Evolutionary conservation across 1,140 invertebrate genomes (phyloP).

Genomic region (Ostrea denselamellosa): DNA sequence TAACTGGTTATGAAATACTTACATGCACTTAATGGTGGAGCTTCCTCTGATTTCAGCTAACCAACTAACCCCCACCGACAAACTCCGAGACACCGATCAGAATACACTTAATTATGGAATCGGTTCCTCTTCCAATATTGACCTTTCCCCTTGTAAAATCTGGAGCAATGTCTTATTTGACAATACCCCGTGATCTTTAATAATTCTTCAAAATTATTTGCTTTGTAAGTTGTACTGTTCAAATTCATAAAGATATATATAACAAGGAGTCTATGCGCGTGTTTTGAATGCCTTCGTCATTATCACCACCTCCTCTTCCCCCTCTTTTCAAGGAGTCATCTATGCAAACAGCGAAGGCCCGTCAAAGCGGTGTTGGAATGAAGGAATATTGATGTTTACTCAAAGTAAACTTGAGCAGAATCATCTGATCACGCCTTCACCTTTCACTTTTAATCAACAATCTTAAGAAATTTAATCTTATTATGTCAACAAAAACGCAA

Average conservation of each 20-base stretch:
- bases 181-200: neutral
- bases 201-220: neutral
- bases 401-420: neutral
- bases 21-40: neutral
- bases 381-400: conserved; percentile 5
- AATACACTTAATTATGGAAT: neutral
- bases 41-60: neutral
- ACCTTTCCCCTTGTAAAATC: conserved; percentile 8
- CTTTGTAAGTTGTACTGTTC: neutral
- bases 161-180: neutral
- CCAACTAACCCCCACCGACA: neutral
- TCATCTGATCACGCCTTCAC: neutral
- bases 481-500: neutral
- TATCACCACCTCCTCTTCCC: neutral
- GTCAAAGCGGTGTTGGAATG: neutral
- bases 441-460: conserved; percentile 16
- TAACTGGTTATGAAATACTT: neutral
- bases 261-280: neutral
- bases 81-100: neutral
- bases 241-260: neutral
- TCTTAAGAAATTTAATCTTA: conserved; percentile 16
- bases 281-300: neutral
- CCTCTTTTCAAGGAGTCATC: neutral
- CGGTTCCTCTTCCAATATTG: conserved; percentile 29
- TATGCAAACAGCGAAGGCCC: neutral